Evolutionary conservation across 2,888 invertebrate genomes (phyloP).

Genomic region (Ichneumoninae sp.): DNA sequence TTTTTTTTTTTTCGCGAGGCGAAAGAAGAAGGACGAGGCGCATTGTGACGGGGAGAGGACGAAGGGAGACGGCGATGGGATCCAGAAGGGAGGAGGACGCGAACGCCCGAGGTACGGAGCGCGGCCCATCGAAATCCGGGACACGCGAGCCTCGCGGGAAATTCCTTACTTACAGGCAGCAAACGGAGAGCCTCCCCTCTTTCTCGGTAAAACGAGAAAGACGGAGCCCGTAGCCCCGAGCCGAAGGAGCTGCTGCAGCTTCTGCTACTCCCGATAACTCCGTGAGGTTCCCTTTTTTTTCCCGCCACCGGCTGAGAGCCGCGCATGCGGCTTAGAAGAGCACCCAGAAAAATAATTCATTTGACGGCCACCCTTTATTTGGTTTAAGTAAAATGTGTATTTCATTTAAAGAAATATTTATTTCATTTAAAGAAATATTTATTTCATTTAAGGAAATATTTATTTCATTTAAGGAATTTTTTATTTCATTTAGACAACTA

Average conservation of each 20-base stretch:
- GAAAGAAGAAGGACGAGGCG: constrained; percentile 5
- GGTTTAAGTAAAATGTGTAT: no score
- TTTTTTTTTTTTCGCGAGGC: constrained; percentile 12
- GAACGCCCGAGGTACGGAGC: constrained; percentile 67
- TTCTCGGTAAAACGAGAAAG: constrained; percentile 72
- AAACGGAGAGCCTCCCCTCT: constrained; percentile 50
- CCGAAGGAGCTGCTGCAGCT: constrained; percentile 53
- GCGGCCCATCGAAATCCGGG: constrained; percentile 79
- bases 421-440: no score
- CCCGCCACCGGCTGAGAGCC: background rate
- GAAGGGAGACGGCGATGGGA: constrained; percentile 22
- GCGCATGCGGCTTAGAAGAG: background rate
- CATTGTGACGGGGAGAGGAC: constrained; percentile 4
- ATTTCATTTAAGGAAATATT: no score
- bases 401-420: no score
- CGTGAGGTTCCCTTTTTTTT: background rate
- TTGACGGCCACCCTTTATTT: no score
- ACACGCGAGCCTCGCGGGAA: constrained; percentile 84
- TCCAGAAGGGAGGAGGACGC: constrained; percentile 46
- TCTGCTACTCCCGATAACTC: constrained; percentile 42
- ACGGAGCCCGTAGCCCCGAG: constrained; percentile 40
- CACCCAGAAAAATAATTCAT: no score
- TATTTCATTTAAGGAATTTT: no score
- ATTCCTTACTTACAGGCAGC: constrained; percentile 76
- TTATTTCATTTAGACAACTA: no score